These are phyloP conservation scores for Urocynchramus pylzowi DNA, from an alignment of 2,113 vertebrate species.

Conservation along the genomic window DNA sequence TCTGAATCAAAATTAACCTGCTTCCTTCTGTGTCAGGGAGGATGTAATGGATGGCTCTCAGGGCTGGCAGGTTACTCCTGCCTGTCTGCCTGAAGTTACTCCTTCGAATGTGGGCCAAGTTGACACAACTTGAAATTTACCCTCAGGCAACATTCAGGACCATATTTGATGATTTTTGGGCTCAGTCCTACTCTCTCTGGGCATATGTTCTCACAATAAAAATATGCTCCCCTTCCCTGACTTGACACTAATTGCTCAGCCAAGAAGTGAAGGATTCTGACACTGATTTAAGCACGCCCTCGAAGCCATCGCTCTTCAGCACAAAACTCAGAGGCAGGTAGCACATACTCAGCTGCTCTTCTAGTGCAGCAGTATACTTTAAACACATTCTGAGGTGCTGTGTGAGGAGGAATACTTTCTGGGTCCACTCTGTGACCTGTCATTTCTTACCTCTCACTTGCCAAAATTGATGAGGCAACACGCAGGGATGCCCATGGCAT, in stretches of 20 bases:
- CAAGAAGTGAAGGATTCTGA: neutral
- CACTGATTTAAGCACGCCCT: neutral
- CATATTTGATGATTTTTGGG: slow-evolving; percentile 17
- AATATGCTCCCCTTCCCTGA: slow-evolving; percentile 14
- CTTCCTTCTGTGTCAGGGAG: slow-evolving; percentile 7
- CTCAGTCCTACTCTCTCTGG: neutral
- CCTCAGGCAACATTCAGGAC: slow-evolving; percentile 14
- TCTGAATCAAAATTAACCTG: slow-evolving; percentile 61
- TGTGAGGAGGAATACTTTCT: neutral
- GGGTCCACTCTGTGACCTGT: neutral
- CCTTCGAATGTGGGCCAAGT: neutral
- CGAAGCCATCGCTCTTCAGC: neutral
- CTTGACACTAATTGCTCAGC: slow-evolving; percentile 29
- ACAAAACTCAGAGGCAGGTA: neutral
- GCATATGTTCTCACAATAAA: slow-evolving; percentile 23
- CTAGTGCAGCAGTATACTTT: neutral
- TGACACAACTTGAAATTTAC: slow-evolving; percentile 11
- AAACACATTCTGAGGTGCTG: neutral
- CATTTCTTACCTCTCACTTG: neutral
- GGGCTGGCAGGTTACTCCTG: neutral
- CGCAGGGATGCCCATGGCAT: rapidly evolving
- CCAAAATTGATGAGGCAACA: neutral
- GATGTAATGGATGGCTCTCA: neutral
- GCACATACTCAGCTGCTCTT: neutral
- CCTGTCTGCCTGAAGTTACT: neutral